Percentiles rank a stretch among this genome's conserved stretches.
Conservation (phyloP, 1,140 invertebrate genomes). For the Meloidogyne hapla region DNA sequence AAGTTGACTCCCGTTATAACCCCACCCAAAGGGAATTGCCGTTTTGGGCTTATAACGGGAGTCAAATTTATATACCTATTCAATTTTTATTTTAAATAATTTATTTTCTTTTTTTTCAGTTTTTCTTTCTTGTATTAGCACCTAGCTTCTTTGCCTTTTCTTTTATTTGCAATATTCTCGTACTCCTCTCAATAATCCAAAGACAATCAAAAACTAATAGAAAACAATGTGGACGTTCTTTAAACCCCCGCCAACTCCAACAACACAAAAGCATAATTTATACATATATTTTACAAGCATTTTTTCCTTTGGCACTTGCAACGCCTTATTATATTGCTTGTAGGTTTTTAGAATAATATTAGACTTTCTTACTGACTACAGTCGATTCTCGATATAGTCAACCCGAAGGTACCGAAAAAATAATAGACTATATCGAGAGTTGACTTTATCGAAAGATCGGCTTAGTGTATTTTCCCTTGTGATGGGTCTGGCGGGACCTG, state of each 20-base stretch:
- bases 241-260: slow-evolving; percentile 55
- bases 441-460: too few species aligned
- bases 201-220: slow-evolving; percentile 57
- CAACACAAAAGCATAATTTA: slow-evolving; percentile 56
- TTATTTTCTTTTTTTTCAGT: slow-evolving; percentile 41
- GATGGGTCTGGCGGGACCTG: too few species aligned
- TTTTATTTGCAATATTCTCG: slow-evolving; percentile 54
- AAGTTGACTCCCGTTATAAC: too few species aligned
- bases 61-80: too few species aligned
- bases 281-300: slow-evolving; percentile 52
- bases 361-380: too few species aligned
- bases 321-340: slow-evolving; percentile 60
- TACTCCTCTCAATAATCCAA: slow-evolving; percentile 53
- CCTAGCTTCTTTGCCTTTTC: slow-evolving; percentile 54
- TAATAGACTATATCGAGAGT: too few species aligned
- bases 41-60: too few species aligned
- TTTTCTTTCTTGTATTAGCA: slow-evolving; percentile 56
- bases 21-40: too few species aligned
- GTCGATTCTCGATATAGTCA: too few species aligned
- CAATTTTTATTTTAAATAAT: too few species aligned
- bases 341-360: slow-evolving; percentile 36
- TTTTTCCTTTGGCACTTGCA: slow-evolving; percentile 50
- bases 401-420: too few species aligned
- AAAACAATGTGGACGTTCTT: slow-evolving; percentile 53
- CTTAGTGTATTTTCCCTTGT: too few species aligned